These are phyloP conservation scores for Pundamilia nyererei DNA, from an alignment of 2,113 vertebrate species.

Conservation along the genomic window DNA sequence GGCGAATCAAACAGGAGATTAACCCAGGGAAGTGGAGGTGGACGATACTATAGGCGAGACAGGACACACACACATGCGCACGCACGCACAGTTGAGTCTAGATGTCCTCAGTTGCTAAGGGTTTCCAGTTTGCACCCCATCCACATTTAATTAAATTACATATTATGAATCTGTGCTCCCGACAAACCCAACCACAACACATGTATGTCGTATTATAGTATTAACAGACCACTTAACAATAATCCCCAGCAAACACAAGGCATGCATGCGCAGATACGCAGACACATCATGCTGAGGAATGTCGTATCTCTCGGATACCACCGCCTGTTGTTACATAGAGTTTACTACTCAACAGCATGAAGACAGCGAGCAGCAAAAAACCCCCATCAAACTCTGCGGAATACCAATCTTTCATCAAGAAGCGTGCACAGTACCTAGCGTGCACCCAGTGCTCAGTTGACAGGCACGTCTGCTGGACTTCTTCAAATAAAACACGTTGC, in stretches of 20 bases:
- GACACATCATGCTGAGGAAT: slow-evolving; percentile 37
- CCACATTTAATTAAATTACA: not conserved
- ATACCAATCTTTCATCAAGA: not conserved
- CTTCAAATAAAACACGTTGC: not conserved
- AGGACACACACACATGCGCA: not conserved
- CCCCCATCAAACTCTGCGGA: not conserved
- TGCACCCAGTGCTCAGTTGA: not conserved
- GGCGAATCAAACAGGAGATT: not conserved
- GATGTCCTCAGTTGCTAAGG: not conserved
- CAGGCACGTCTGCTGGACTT: not conserved
- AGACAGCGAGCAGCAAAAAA: not conserved
- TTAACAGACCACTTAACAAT: not conserved
- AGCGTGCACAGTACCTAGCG: not conserved
- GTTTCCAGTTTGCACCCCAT: not conserved
- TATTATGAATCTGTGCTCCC: not conserved
- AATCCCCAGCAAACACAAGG: not conserved
- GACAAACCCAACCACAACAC: not conserved
- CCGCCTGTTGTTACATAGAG: slow-evolving; percentile 4
- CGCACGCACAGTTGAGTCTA: not conserved
- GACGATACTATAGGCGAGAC: not conserved
- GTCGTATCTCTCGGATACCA: not conserved
- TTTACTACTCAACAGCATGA: not conserved
- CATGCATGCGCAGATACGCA: not conserved
- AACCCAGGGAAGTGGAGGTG: not conserved
- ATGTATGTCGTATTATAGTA: not conserved